Evolutionary conservation across 2,797 vertebrate species (phyloP), one percentile per base, ranked within the genome.

Genomic region (Acanthurus tractus): DNA sequence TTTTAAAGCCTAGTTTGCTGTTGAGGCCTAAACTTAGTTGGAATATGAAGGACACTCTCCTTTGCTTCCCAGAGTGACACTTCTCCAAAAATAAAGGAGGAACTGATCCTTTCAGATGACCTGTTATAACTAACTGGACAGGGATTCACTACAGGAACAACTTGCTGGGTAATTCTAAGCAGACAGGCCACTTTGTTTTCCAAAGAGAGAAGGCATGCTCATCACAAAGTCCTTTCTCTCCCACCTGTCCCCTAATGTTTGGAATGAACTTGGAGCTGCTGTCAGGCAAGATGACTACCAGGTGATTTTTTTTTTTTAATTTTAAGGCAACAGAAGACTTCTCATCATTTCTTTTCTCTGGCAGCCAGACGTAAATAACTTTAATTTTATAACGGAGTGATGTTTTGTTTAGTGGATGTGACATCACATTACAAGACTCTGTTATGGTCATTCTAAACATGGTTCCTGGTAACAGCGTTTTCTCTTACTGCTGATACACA

Each of bases 401-500:
- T 36, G 17, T 15, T 52, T 22, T 6, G 1, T 42, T 53, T 23
- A 29, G 34, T 25, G n/a, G 34, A 29, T 49, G 10, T 6, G 9
- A 18, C 45, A 34, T 18, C 10, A 36, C 38, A 40, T 40, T 9
- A 40, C 38, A 40, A 9, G 11, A 40, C 38, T 40, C 5, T 34
- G 3, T 56, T 10, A 18, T n/a, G 13, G 2, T 20, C 18, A 11
- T 12, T 10, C n/a, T 20, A 34, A 34, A 29, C 49, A 20, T 18
- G 45, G 7, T 20, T 69, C 22, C 48, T 64, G 40, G 53, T 38
- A 9, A 34, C 29, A 34, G 29, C 1, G 9, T 53, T 63, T 48
- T 65, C 54, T 70, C 61, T 55, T 65, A 49, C 54, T 54, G 1
- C 17, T 8, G 11, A 54, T 42, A 70, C 11, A 42, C 14, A 54